Base-by-base conservation (phyloP, 2,113 vertebrate genomes). In the Dendrocopos noguchii region DNA sequence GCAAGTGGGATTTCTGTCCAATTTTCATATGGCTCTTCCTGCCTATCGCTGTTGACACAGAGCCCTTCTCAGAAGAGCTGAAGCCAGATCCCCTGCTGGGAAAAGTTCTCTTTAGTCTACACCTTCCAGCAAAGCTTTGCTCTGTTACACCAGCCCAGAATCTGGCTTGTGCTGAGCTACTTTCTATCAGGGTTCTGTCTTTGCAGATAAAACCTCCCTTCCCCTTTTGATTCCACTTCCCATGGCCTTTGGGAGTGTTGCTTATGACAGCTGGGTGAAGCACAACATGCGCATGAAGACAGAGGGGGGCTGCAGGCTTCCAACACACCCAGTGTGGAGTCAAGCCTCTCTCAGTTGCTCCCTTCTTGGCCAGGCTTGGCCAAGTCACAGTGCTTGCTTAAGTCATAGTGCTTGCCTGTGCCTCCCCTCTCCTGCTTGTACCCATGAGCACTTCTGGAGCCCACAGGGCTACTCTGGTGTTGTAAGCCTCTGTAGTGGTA, bases 41-140 rank as follows among this genome's bases (percentile, higher is more conserved):
- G 52, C 87, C 79, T 92, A 60, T 84, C 59, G 33, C 55, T 91
- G n/a, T 57, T 73, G 80, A 86, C 80, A 87, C 66, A 94, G 91
- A 89, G 61, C 16, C 70, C 76, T 94, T 88, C 80, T 94, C 11
- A 64, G 76, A 94, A 53, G 47, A 68, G 31, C 65, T 55, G 24
- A 86, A 85, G 57, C 60, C 71, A 88, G 72, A 86, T 66, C 11
- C 24, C 19, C 60, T 47, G 50, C 74, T 74, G 44, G 31, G 33
- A 17, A 88, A 92, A 84, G 67, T 73, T 73, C 52, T 28, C 16
- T 59, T 80, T 83, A 64, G 28, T 73, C 27, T 83, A 12, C 42
- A 55, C 59, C 46, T 88, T 90, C 82, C 82, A 84, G 65, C 31
- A 84, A 60, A 84, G 33, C 60, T 82, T 88, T 33, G 4, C 39